Conservation (phyloP, 2,797 vertebrate genomes). For the Platalea minor region DNA sequence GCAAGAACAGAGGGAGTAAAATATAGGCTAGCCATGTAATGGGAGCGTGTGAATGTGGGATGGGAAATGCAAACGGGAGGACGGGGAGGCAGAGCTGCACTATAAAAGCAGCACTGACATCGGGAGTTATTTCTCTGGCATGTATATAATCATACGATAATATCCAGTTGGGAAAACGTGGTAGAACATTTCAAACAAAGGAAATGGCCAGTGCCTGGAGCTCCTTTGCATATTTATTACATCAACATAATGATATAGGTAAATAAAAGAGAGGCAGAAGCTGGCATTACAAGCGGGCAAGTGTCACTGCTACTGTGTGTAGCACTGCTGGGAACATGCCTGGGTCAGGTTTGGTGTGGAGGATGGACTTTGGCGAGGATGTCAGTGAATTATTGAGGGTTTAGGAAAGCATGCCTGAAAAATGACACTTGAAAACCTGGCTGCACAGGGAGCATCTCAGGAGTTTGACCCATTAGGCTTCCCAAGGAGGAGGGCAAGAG, state of each 20-base stretch:
- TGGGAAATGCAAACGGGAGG: constrained; percentile 3
- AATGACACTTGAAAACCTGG: neutral
- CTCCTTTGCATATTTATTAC: constrained; percentile 40
- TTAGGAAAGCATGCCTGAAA: neutral
- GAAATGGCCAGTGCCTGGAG: neutral
- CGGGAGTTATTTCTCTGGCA: neutral
- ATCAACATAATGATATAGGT: constrained; percentile 49
- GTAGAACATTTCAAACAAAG: neutral
- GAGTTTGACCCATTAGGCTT: neutral
- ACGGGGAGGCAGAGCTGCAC: neutral
- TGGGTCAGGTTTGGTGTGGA: neutral
- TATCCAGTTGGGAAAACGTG: neutral
- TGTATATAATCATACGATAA: constrained; percentile 48
- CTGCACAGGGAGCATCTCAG: neutral
- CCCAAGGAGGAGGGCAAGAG: neutral
- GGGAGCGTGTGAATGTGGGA: constrained; percentile 44
- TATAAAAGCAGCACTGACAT: neutral
- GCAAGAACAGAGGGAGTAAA: constrained; percentile 47
- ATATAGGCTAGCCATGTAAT: constrained; percentile 40
- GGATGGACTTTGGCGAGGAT: neutral
- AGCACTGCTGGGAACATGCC: neutral
- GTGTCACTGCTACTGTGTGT: neutral
- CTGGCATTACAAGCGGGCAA: neutral
- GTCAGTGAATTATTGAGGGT: neutral
- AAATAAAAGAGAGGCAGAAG: constrained; percentile 6